Conservation (phyloP, 64 coral and sea anemone species). For the Orbicella faveolata region DNA sequence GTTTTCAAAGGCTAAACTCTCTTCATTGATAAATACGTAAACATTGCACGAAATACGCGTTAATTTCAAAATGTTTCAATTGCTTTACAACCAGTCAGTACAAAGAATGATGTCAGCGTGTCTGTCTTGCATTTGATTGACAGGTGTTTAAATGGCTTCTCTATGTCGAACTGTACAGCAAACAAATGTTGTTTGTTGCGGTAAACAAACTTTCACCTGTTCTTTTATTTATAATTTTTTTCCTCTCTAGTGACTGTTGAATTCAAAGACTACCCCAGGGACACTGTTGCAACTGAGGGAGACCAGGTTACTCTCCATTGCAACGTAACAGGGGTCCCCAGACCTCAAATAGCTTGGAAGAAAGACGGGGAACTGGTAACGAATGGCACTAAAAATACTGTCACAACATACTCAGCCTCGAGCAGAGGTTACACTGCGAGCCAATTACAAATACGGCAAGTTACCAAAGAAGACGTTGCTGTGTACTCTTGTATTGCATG, state of each 20-base stretch:
- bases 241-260: conserved; percentile 9
- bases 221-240: no score
- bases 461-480: conserved; percentile 26
- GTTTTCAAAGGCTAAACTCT: no score
- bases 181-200: no score
- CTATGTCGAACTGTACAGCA: no score
- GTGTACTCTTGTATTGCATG: conserved; percentile 48
- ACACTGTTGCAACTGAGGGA: neutral
- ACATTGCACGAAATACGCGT: no score
- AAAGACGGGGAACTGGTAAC: conserved; percentile 67
- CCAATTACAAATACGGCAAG: neutral
- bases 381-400: conserved; percentile 13
- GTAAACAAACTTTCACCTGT: no score
- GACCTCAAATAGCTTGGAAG: conserved; percentile 74
- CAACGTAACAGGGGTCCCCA: conserved; percentile 46
- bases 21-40: no score
- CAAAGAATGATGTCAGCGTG: no score
- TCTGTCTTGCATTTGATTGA: no score
- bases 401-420: neutral
- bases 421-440: neutral
- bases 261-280: neutral
- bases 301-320: conserved; percentile 30
- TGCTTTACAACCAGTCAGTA: no score
- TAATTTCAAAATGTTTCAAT: no score
- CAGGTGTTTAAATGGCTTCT: no score